phyloP scores from a whole-genome alignment of 2,113 vertebrate genomes.

The Pogona vitticeps region DNA sequence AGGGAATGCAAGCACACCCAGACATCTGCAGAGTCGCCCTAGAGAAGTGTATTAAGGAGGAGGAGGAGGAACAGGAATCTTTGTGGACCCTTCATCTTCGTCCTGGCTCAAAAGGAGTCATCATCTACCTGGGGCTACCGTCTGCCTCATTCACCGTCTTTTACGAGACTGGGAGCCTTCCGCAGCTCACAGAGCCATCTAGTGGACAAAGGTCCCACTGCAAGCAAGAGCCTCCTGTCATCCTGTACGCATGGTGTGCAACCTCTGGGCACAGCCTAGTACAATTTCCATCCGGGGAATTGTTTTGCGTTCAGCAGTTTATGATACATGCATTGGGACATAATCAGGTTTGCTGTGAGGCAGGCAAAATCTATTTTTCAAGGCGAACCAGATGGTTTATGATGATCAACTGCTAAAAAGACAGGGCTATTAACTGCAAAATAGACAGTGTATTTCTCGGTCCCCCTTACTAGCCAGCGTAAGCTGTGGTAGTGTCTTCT shows the following conservation, averaged over 20 bases:
- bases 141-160: not conserved
- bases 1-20: not conserved
- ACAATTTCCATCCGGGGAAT: fast-evolving
- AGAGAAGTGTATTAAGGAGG: not conserved
- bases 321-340: not conserved
- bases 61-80: not conserved
- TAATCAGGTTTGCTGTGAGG: not conserved
- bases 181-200: not conserved
- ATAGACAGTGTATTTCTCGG: conserved; percentile 17
- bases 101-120: not conserved
- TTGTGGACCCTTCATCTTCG: not conserved
- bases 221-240: not conserved
- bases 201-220: not conserved
- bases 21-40: not conserved
- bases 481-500: not conserved
- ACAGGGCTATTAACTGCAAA: not conserved
- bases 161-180: fast-evolving
- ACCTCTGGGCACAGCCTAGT: fast-evolving
- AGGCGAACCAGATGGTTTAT: conserved; percentile 3
- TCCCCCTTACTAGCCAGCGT: not conserved
- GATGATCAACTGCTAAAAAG: not conserved
- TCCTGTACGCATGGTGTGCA: not conserved
- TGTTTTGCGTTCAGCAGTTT: not conserved
- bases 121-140: not conserved
- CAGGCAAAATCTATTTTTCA: conserved; percentile 24